Conservation (phyloP, 1,140 invertebrate species). For the Drosophila athabasca region DNA sequence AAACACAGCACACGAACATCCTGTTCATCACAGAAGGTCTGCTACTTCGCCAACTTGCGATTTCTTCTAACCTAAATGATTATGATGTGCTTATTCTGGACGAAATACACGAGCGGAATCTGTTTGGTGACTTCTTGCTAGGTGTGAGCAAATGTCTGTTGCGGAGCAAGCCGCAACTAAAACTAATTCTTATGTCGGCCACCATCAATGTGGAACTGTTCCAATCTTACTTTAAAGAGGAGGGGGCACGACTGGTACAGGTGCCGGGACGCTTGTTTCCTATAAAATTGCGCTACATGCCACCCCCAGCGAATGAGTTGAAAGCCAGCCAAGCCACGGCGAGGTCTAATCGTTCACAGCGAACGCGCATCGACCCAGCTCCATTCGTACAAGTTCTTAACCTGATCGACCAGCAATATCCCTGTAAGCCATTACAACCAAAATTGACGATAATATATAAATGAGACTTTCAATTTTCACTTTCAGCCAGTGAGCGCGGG, state of each 20-base stretch:
- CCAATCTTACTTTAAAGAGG: constrained; percentile 93
- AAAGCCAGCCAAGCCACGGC: constrained; percentile 60
- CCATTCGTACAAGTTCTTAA: constrained; percentile 97
- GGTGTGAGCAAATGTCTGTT: constrained; percentile 96
- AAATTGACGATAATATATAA: not conserved
- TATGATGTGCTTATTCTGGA: constrained; percentile 96
- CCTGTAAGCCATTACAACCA: constrained; percentile 84
- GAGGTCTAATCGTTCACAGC: constrained; percentile 72
- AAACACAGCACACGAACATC: constrained; percentile 94
- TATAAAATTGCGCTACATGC: constrained; percentile 94
- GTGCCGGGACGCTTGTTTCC: constrained; percentile 97
- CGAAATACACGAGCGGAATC: constrained; percentile 97
- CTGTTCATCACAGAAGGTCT: constrained; percentile 98
- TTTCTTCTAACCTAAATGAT: constrained; percentile 86
- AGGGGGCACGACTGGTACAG: constrained; percentile 92
- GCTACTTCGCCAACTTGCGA: constrained; percentile 89
- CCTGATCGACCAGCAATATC: constrained; percentile 95
- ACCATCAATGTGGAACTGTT: constrained; percentile 99
- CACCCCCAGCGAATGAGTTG: constrained; percentile 89
- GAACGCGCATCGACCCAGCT: constrained; percentile 89
- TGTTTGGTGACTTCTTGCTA: constrained; percentile 97
- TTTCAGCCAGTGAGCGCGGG: constrained; percentile 91
- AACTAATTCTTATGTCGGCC: constrained; percentile 98
- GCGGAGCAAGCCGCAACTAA: constrained; percentile 91
- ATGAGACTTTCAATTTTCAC: not conserved